Evolutionary conservation across 2,888 invertebrate genomes (phyloP), one percentile per base, ranked within the genome.

Genomic region (Microchrysa polita): DNA sequence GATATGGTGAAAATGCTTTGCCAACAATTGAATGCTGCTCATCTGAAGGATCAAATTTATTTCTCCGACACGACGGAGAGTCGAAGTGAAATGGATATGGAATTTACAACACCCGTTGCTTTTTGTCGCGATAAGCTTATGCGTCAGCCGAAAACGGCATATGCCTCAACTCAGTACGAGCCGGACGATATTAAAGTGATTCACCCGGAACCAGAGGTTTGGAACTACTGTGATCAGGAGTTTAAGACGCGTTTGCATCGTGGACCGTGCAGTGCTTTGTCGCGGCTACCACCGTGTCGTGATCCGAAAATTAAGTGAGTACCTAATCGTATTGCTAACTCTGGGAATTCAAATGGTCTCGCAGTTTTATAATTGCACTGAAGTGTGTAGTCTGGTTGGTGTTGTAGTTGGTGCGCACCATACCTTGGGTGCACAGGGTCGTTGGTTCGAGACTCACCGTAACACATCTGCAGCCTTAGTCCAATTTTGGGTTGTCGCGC

Each of bases 41-140:
- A 76, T 53, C 79, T 81, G 20, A 79, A 79, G 42, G 76, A 69
- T 14, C 55, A n/a, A 12, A 0, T 69, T 4, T 79, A 82, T 0
- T 77, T 84, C 0, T 80, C 83, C 0, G 84, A 84, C 16, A 83
- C 83, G 9, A 80, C 80, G 10, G 83, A 83, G 20, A 83, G 81
- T 23, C 90, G 90, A 76, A 89, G 88, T 0, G 91, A 91, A 74
- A 87, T 90, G 83, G 91, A 91, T 78, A 90, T 91, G 55, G 91
- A 91, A 75, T 91, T 91, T 72, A 91, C 91, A 0, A 91, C 91
- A 1, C 91, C 91, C 0, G 90, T 90, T 53, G 91, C 90, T 0
- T 86, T 91, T 55, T 89, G 91, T 69, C 89, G 88, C 77, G 86
- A 90, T 1, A 86, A 88, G 73, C 85, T 88, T 10, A 85, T 86